Conservation (phyloP, 2,888 invertebrate genomes). For the Leptarthrus brevirostris region DNA sequence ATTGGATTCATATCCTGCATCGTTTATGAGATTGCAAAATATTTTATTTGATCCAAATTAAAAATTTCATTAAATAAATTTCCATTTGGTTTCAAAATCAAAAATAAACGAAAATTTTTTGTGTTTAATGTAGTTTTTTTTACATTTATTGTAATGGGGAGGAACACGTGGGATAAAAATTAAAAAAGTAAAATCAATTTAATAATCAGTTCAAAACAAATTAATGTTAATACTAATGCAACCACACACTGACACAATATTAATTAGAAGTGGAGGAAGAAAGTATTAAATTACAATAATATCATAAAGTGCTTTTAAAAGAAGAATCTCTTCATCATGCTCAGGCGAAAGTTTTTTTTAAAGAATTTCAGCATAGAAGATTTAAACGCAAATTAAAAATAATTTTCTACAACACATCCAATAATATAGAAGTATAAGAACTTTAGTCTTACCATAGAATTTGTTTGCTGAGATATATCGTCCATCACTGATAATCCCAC, state of each 20-base stretch:
- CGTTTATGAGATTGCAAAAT: conserved; percentile 41
- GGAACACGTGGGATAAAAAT: conserved; percentile 57
- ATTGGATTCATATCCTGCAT: conserved; percentile 67
- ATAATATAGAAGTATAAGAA: not conserved
- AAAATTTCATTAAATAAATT: conserved; percentile 46
- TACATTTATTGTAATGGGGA: conserved; percentile 56
- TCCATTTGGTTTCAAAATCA: conserved; percentile 45
- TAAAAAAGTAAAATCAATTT: conserved; percentile 55
- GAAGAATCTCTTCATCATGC: not conserved
- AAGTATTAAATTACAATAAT: conserved; percentile 17
- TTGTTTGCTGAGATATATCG: conserved; percentile 68
- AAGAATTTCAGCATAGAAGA: not conserved
- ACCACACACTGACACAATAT: conserved; percentile 16
- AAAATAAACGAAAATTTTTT: conserved; percentile 35
- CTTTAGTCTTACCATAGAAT: conserved; percentile 68
- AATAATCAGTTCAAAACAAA: conserved; percentile 28
- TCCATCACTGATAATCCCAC: conserved; percentile 70
- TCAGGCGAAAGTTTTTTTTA: not conserved
- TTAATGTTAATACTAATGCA: conserved; percentile 21
- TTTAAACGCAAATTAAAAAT: conserved; percentile 29
- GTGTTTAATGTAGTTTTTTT: conserved; percentile 48
- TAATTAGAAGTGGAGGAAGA: conserved; percentile 2
- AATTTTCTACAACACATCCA: not conserved
- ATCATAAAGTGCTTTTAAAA: not conserved
- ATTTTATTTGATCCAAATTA: conserved; percentile 34